These are phyloP conservation scores for Nibea coibor DNA, from an alignment of 2,113 vertebrate species.

Conservation along the genomic window DNA sequence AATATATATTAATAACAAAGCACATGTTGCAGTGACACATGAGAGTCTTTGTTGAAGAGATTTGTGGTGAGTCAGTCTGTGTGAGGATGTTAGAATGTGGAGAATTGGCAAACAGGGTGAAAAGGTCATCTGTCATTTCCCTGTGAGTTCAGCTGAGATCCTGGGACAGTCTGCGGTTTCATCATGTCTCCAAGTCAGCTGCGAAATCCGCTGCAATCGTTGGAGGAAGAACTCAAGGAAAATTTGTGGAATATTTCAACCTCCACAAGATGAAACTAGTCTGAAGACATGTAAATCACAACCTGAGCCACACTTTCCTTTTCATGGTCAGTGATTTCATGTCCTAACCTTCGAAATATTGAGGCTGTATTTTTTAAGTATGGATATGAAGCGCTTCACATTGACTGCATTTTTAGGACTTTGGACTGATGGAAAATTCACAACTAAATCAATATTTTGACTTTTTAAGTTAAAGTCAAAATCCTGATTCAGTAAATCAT, in stretches of 20 bases:
- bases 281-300: neutral
- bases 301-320: too few relatives aligned
- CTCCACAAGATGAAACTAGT: neutral
- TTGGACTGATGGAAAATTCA: too few relatives aligned
- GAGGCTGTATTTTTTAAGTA: too few relatives aligned
- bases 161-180: conserved; percentile 9
- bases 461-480: too few relatives aligned
- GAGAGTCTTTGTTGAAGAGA: neutral
- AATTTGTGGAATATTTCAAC: neutral
- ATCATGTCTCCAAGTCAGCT: neutral
- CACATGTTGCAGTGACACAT: neutral
- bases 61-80: conserved; percentile 26
- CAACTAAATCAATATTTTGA: neutral
- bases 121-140: conserved; percentile 61
- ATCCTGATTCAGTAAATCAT: too few relatives aligned
- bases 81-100: conserved; percentile 46
- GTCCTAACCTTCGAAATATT: too few relatives aligned
- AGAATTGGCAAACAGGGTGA: conserved; percentile 32
- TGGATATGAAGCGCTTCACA: too few relatives aligned
- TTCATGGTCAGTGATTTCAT: neutral
- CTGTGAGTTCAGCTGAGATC: conserved; percentile 34
- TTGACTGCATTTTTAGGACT: too few relatives aligned
- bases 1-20: neutral
- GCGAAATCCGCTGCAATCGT: neutral
- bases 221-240: neutral